These are phyloP conservation scores for Brachyhypopomus gauderio DNA, from an alignment of 2,113 vertebrate genomes.

Conservation along the genomic window DNA sequence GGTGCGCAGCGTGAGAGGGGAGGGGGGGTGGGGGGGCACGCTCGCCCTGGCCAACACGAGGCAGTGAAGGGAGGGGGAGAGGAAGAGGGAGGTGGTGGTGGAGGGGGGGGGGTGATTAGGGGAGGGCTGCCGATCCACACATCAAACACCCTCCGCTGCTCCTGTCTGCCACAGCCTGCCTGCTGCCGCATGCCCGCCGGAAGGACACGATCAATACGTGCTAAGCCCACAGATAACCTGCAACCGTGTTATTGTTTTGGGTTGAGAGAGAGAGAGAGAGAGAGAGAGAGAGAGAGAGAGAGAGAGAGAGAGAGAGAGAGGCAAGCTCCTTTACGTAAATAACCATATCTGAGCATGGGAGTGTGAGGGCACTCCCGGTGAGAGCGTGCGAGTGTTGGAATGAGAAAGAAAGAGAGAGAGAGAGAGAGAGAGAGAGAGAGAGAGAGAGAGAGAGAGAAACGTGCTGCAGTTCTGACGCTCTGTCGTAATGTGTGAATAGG, in stretches of 20 bases:
- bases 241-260: constrained; percentile 6
- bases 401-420: constrained; percentile 26
- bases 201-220: constrained; percentile 28
- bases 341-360: background rate
- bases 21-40: constrained; percentile 28
- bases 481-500: background rate
- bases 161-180: constrained; percentile 3
- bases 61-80: constrained; percentile 11
- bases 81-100: constrained; percentile 9
- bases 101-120: constrained; percentile 16
- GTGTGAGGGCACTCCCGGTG: background rate
- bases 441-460: constrained; percentile 22
- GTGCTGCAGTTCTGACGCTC: background rate
- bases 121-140: constrained; percentile 30
- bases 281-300: constrained; percentile 22
- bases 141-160: constrained; percentile 31
- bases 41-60: constrained; percentile 36
- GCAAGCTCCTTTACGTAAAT: background rate
- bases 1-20: constrained; percentile 47
- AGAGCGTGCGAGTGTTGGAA: constrained; percentile 9
- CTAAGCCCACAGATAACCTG: constrained; percentile 9
- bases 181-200: background rate
- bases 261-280: background rate
- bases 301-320: constrained; percentile 14
- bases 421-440: constrained; percentile 16